Base-by-base conservation (phyloP, 2,113 vertebrate genomes). In the Callocephalon fimbriatum region DNA sequence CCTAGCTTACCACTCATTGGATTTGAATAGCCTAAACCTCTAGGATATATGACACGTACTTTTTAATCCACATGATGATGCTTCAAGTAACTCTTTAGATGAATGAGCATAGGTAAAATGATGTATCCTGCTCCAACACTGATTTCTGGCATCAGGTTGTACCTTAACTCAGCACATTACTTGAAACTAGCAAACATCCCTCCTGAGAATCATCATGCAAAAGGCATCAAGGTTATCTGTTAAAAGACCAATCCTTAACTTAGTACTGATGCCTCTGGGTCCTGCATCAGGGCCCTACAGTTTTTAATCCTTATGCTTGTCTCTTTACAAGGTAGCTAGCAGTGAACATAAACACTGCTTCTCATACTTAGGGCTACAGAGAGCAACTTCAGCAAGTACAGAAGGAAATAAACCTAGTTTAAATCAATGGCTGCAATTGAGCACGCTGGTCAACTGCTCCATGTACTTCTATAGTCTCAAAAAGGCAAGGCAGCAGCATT, bases 381-480 rank as follows among this genome's bases (percentile, higher is more conserved):
- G 40, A n/a, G 7, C 27, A 44, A n/a, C 50, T 22, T n/a, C 7
- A 63, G 56, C 29, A 12, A 40, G 32, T 68, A 54, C 37, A 70
- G 54, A 63, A 45, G 9, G 45, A 80, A 70, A 76, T 6, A 29
- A 2, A 56, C 65, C 44, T 3, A 29, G 13, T 38, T 90, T 44
- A 18, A 84, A 73, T 2, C 11, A 44, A 7, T 23, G 32, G 9
- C 44, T 87, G 25, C 61, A 63, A 19, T 17, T 10, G 17, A 74
- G 17, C 38, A 44, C 0, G 0, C 5, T 1, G 6, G 32, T 31
- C 26, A 42, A 17, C 19, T 74, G 56, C 51, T 82, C 47, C 25
- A 1, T 0, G 0, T 53, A 20, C 51, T 61, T 38, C 4, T 37
- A 8, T 9, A 7, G 50, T 6, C 29, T 19, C 44, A 74, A n/a